Evolutionary conservation across 2,113 vertebrate species (phyloP).

Genomic region (Sturnira hondurensis): DNA sequence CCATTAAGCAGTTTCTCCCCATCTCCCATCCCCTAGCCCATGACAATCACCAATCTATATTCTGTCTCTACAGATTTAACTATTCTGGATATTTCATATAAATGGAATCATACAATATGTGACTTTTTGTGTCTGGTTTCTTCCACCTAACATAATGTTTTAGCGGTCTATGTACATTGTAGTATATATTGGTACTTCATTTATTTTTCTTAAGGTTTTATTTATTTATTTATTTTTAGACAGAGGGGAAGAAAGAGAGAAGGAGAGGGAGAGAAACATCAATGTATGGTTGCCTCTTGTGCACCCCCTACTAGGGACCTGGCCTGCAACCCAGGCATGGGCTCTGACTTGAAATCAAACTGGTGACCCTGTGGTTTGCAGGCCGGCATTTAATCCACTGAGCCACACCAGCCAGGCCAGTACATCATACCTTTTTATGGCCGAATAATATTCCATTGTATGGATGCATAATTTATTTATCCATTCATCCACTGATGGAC

Average conservation of each 20-base stretch:
- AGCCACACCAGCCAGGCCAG: too few species aligned
- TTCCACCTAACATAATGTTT: conserved; percentile 16
- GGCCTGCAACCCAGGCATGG: too few species aligned
- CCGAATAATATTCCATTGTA: neutral
- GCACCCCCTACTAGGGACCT: too few species aligned
- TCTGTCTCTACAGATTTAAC: neutral
- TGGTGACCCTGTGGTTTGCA: too few species aligned
- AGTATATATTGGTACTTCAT: neutral
- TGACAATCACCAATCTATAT: neutral
- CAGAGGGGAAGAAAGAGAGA: too few species aligned
- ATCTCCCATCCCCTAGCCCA: neutral
- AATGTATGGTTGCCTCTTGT: too few species aligned
- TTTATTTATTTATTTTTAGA: too few species aligned
- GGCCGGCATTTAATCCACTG: too few species aligned
- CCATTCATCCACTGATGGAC: neutral
- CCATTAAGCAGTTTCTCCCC: neutral
- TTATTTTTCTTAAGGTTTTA: neutral
- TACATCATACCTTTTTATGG: neutral
- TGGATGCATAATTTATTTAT: neutral
- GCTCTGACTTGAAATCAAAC: too few species aligned
- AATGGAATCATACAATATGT: neutral
- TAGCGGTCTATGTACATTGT: neutral
- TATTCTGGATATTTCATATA: conserved; percentile 2
- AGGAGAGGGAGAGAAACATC: too few species aligned
- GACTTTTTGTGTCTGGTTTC: neutral